Conservation (phyloP, 2,888 invertebrate genomes). For the Rugalucina vietnamica region DNA sequence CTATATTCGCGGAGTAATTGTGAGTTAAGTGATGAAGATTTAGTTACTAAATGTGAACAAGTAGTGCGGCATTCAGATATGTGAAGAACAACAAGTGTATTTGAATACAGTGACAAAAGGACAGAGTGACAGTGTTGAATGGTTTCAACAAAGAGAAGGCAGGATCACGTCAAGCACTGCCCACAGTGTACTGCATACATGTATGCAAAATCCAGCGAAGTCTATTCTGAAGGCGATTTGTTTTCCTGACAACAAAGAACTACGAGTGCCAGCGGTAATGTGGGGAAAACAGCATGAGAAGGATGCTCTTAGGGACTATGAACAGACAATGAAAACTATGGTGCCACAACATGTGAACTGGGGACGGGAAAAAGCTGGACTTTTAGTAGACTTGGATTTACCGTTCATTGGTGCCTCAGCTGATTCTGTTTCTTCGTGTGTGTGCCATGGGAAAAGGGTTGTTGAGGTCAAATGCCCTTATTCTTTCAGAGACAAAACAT, state of each 20-base stretch:
- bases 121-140: constrained; percentile 14
- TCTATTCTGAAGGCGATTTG: constrained; percentile 3
- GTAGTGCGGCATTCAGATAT: not conserved
- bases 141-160: constrained; percentile 35
- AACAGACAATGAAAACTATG: not conserved
- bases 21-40: not conserved
- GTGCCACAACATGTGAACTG: not conserved
- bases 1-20: not conserved
- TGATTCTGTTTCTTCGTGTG: constrained; percentile 6
- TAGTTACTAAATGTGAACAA: not conserved
- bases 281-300: constrained; percentile 23
- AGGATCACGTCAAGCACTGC: constrained; percentile 33
- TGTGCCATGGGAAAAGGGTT: constrained; percentile 16
- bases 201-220: not conserved
- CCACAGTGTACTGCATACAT: constrained; percentile 23
- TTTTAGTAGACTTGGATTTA: not conserved
- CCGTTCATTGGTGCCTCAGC: constrained; percentile 24
- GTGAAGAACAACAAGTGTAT: not conserved
- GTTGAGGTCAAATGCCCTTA: constrained; percentile 34
- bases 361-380: not conserved
- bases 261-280: not conserved
- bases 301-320: not conserved
- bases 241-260: not conserved
- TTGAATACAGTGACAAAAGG: not conserved
- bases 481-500: not conserved